phyloP scores from a whole-genome alignment of 1,140 invertebrate genomes.

The Uloborus diversus region DNA sequence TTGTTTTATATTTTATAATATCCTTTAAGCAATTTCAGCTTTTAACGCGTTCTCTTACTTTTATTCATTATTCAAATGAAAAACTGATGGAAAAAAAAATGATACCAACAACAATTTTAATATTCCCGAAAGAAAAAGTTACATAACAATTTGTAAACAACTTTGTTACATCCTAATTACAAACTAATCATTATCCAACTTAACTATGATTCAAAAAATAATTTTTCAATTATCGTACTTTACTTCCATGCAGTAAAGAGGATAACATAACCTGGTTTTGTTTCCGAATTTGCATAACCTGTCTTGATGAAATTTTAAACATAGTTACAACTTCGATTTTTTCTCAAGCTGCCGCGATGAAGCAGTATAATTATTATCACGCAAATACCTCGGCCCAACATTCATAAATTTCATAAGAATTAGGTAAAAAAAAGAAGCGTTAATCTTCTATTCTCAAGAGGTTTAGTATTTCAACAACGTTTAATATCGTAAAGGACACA shows the following conservation, averaged over 20 bases:
- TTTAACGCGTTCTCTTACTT: too few relatives aligned
- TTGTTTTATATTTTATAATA: too few relatives aligned
- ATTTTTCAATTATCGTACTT: constrained; percentile 11
- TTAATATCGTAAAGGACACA: constrained; percentile 9
- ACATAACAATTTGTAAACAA: too few relatives aligned
- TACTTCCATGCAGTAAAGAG: too few relatives aligned
- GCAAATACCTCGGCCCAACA: neutral
- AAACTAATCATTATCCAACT: too few relatives aligned
- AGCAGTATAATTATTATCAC: neutral
- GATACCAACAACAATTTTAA: too few relatives aligned
- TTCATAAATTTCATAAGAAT: neutral
- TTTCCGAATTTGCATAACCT: constrained; percentile 24
- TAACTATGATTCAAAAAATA: too few relatives aligned
- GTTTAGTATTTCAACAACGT: neutral
- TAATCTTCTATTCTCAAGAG: neutral
- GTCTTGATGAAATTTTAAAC: constrained; percentile 24
- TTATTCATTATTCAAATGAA: too few relatives aligned
- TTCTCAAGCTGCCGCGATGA: neutral
- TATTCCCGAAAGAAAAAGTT: too few relatives aligned
- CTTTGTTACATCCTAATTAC: too few relatives aligned
- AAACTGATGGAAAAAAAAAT: too few relatives aligned
- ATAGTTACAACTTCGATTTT: constrained; percentile 17
- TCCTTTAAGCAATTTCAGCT: too few relatives aligned
- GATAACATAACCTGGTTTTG: neutral
- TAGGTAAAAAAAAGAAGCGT: neutral